Evolutionary conservation across 2,888 invertebrate species (phyloP).

Genomic region (Mimumesa dahlbomi): DNA sequence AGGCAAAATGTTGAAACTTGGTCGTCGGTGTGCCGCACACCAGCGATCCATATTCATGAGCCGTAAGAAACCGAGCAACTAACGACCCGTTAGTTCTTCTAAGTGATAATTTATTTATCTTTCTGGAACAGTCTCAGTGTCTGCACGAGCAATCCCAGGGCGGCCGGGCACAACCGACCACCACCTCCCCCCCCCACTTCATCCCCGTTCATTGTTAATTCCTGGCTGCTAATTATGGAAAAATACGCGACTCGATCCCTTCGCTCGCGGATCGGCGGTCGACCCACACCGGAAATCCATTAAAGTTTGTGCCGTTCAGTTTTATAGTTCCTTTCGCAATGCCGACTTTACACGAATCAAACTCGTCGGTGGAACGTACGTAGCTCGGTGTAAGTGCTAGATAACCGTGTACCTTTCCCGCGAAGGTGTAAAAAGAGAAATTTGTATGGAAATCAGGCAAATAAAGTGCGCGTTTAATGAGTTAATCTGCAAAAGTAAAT

Average conservation of each 20-base stretch:
- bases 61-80: slow-evolving; percentile 69
- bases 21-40: slow-evolving; percentile 36
- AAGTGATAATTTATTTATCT: slow-evolving; percentile 77
- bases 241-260: slow-evolving; percentile 59
- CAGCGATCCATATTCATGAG: slow-evolving; percentile 73
- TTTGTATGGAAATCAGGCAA: background rate
- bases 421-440: background rate
- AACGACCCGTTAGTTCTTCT: slow-evolving; percentile 72
- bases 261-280: slow-evolving; percentile 43
- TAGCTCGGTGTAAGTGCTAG: background rate
- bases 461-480: background rate
- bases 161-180: slow-evolving; percentile 42
- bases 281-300: slow-evolving; percentile 60
- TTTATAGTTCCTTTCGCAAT: slow-evolving; percentile 47
- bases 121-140: slow-evolving; percentile 67
- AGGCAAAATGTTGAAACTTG: slow-evolving; percentile 54
- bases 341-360: slow-evolving; percentile 20
- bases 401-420: background rate
- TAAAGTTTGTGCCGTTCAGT: slow-evolving; percentile 54
- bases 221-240: slow-evolving; percentile 72
- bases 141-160: slow-evolving; percentile 55
- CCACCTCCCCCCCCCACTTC: background rate
- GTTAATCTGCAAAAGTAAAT: too few species aligned
- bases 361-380: slow-evolving; percentile 45
- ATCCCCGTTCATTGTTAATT: slow-evolving; percentile 65